Base-by-base conservation (phyloP, 1,140 invertebrate genomes). In the Ceratitis capitata region DNA sequence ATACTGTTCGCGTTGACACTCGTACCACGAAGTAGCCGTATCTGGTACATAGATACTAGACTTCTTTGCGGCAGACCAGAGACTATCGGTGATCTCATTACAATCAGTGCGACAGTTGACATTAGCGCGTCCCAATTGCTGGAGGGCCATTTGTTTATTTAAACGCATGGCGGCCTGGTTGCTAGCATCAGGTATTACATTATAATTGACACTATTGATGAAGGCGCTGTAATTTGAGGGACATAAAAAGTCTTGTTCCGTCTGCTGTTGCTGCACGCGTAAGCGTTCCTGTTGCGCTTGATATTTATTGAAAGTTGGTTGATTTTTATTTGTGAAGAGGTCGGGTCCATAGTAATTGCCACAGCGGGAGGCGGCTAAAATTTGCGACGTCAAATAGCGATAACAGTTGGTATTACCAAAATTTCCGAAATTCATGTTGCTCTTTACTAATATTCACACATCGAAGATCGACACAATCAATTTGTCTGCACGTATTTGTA, bases 1-100 rank as follows among this genome's bases (percentile, higher is more conserved):
- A n/a, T 53, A 32, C 47, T 58, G 47, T 29, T 58, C 53, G 61
- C 90, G 90, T 26, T 90, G 89, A 51, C 88, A 89, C 69, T 88
- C 89, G 49, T 87, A 90, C 89, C 89, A 90, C 3, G 88, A 87
- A 29, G 89, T 90, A 45, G 89, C 89, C 86, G 89, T 61, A 7
- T 90, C 89, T 2, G 89, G 89, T 16, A 90, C 88, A n/a, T 56
- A 90, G 29, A 1, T 88, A 87, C 14, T 90, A 5, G 82, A 83
- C 47, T 83, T 83, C 42, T 83, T 51, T 14, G 82, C 23, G 35
- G 82, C 82, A n/a, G 82, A 29, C 82, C 82, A 83, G 47, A 83
- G 12, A 58, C 82, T 32, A 19, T 83, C 47, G 19, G 29, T 83
- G 82, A 83, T 83, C 82, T 83, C 26, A 42, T 83, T 42, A 26